phyloP scores from a whole-genome alignment of 2,797 vertebrate species.

The Esox masquinongy region DNA sequence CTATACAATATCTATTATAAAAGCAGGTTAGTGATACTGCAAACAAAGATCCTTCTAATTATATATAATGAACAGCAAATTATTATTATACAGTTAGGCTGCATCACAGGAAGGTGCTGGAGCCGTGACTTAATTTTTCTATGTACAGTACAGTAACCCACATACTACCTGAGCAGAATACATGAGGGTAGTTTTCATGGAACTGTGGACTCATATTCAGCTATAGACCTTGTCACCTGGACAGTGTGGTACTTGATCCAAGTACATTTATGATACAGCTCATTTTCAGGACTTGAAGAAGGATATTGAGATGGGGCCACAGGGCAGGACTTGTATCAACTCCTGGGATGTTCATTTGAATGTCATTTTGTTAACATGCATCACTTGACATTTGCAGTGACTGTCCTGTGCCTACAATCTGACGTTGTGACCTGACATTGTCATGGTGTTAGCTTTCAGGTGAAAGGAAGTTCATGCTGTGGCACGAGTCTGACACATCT shows the following conservation, averaged over 20 bases:
- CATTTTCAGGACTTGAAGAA: background rate
- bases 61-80: background rate
- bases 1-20: constrained; percentile 18
- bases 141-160: background rate
- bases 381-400: constrained; percentile 55
- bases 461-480: background rate
- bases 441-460: constrained; percentile 43
- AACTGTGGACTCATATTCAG: background rate
- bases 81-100: background rate
- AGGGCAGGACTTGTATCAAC: background rate
- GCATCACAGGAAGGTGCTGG: background rate
- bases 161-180: background rate
- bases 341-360: background rate
- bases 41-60: constrained; percentile 32
- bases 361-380: constrained; percentile 42
- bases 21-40: constrained; percentile 9
- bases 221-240: no score
- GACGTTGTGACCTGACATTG: background rate
- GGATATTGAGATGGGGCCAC: background rate
- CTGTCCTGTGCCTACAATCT: constrained; percentile 17
- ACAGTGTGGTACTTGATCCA: no score
- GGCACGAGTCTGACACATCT: background rate
- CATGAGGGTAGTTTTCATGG: background rate
- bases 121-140: background rate
- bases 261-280: background rate